Base-by-base conservation (phyloP, 2,888 invertebrate species). In the Drosophila robusta region DNA sequence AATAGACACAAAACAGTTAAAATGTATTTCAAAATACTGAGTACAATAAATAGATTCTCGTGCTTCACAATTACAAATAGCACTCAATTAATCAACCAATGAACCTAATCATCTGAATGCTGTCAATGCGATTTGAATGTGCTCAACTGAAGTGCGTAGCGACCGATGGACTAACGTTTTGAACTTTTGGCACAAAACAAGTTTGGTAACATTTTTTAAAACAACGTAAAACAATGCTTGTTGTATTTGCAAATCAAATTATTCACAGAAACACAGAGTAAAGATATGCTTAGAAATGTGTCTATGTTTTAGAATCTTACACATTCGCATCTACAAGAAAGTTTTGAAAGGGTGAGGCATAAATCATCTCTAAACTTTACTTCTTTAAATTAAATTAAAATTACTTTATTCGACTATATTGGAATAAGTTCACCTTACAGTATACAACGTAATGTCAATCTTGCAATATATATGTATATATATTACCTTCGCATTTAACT, bases 121-220 rank as follows among this genome's bases (percentile, higher is more conserved):
- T 22, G 6, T 2, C 36, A 29, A 32, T 47, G 4, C 11, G 18
- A 42, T 34, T 18, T 7, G 22, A 29, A 62, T 29, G 36, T 29
- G 36, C 12, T 14, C 12, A 5, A 11, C 1, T 34, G 8, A 42
- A 26, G 9, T 24, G 5, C 4, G 5, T 18, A 44, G 54, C 44
- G n/a, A 24, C 24, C 26, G 14, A 63, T 49, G 32, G 16, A 45
- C 29, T 18, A 34, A 24, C 34, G 26, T 2, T 26, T 12, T 24
- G 7, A 8, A 26, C 6, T 51, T 46, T 12, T 32, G 18, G n/a
- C 9, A 24, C 4, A 52, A 52, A 65, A 64, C 54, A 16, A 46
- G 65, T 47, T 65, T 65, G 24, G 18, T 18, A 34, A 26, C 26
- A 41, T 46, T 52, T 52, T 46, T 24, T 5, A 34, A 34, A 39